A percentile compares a stretch with the other conserved stretches of the same genome.
Evolutionary conservation across 92 coral and sea anemone genomes (phyloP).

Genomic region (Porites cylindrica): DNA sequence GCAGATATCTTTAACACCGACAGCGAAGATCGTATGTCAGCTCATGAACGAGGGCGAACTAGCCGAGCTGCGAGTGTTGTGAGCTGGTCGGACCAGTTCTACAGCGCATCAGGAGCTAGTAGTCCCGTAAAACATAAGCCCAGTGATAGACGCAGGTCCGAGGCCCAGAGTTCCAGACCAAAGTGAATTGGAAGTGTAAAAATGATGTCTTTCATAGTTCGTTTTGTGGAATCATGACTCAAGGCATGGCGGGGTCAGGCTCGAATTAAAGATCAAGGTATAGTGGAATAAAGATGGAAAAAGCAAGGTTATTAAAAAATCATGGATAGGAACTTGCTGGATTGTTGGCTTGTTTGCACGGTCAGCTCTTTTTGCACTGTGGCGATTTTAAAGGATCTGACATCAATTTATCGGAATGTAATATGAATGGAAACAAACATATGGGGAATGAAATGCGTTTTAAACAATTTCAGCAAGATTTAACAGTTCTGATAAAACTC

Average conservation of each 20-base stretch:
- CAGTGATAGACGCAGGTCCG: slow-evolving; percentile 74
- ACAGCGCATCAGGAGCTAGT: slow-evolving; percentile 72
- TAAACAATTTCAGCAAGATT: slow-evolving; percentile 35
- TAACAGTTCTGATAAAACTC: slow-evolving; percentile 31
- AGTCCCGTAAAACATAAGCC: slow-evolving; percentile 90
- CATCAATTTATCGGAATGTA: slow-evolving; percentile 41
- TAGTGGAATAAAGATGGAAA: slow-evolving; percentile 9
- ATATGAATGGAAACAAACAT: slow-evolving; percentile 9
- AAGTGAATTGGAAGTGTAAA: slow-evolving; percentile 47
- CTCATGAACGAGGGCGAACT: slow-evolving; percentile 75
- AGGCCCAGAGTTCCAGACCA: slow-evolving; percentile 82
- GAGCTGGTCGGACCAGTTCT: slow-evolving; percentile 99
- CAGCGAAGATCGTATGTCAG: slow-evolving; percentile 77
- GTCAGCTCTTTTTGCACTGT: slow-evolving; percentile 16
- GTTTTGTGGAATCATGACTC: neutral
- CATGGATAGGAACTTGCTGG: slow-evolving; percentile 23
- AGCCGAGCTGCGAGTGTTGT: slow-evolving; percentile 93
- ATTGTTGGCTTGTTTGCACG: slow-evolving; percentile 17
- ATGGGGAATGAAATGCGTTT: slow-evolving; percentile 19
- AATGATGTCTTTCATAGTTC: neutral
- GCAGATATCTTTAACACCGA: slow-evolving; percentile 71
- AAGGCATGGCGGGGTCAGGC: slow-evolving; percentile 25
- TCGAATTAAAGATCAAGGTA: slow-evolving; percentile 42
- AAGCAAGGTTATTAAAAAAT: slow-evolving; percentile 37
- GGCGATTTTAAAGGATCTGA: slow-evolving; percentile 16